These are phyloP conservation scores for Gadus macrocephalus DNA, from an alignment of 2,113 vertebrate genomes.

Conservation along the genomic window DNA sequence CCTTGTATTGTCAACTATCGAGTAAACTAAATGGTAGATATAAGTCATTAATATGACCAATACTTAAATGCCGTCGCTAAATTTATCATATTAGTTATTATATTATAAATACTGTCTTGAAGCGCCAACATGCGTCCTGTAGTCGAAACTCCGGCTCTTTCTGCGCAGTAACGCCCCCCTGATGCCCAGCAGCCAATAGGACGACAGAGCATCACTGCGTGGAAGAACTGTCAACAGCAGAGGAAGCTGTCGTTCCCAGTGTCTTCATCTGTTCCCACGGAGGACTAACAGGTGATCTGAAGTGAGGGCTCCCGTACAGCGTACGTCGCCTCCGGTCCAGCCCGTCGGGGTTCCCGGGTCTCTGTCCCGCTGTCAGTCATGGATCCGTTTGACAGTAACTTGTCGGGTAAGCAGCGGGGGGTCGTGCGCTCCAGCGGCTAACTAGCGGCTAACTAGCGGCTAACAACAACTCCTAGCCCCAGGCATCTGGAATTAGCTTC, in stretches of 20 bases:
- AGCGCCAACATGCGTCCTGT: too few relatives aligned
- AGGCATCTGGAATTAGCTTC: too few relatives aligned
- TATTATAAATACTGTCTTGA: too few relatives aligned
- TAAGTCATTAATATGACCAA: too few relatives aligned
- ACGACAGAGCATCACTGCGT: conserved; percentile 14
- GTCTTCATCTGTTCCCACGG: too few relatives aligned
- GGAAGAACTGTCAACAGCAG: conserved; percentile 53
- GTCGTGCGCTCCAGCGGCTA: conserved; percentile 36
- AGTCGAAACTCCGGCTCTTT: not conserved
- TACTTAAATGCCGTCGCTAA: too few relatives aligned
- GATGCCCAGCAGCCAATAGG: conserved; percentile 38
- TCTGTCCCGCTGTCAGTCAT: conserved; percentile 18
- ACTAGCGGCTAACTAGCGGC: conserved; percentile 18
- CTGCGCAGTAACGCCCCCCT: conserved; percentile 17
- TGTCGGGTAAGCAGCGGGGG: conserved; percentile 48
- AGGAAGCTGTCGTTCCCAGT: conserved; percentile 24
- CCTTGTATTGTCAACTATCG: too few relatives aligned
- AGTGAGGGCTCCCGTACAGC: not conserved
- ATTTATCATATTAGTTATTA: too few relatives aligned
- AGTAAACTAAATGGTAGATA: too few relatives aligned
- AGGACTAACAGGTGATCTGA: too few relatives aligned
- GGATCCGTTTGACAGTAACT: conserved; percentile 65
- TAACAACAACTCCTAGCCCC: too few relatives aligned
- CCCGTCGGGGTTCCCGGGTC: not conserved
- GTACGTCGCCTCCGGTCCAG: conserved; percentile 10